phyloP scores from a whole-genome alignment of 2,113 vertebrate genomes.

The Grammomys surdaster region DNA sequence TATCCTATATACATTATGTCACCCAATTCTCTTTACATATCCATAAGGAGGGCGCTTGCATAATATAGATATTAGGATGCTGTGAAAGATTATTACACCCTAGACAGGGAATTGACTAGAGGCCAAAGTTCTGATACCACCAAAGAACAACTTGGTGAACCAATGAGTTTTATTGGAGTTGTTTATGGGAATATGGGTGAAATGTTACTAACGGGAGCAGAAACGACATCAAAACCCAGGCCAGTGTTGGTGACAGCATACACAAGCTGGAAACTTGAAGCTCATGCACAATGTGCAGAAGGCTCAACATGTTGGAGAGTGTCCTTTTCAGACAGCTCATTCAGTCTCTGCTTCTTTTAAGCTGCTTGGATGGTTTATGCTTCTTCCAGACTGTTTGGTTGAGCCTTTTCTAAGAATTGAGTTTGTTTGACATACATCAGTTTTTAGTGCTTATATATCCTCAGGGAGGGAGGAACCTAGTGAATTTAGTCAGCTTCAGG shows the following conservation, averaged over 20 bases:
- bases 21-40: slow-evolving; percentile 1
- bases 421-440: not conserved
- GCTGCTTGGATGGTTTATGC: not conserved
- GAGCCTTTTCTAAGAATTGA: not conserved
- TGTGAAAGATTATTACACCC: not conserved
- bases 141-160: not conserved
- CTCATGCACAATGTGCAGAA: no score
- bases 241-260: not conserved
- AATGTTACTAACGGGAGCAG: not conserved
- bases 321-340: not conserved
- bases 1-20: not conserved
- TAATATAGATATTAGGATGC: not conserved
- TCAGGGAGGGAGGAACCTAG: not conserved
- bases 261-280: not conserved
- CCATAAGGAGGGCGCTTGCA: not conserved
- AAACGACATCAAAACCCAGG: not conserved
- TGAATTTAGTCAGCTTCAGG: not conserved
- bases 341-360: not conserved
- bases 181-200: not conserved
- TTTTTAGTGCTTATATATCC: not conserved
- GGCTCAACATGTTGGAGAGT: not conserved
- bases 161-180: not conserved
- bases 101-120: not conserved
- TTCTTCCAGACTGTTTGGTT: not conserved
- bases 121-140: not conserved